phyloP scores from a whole-genome alignment of 2,113 vertebrate genomes.

The Pelecanoides urinatrix region DNA sequence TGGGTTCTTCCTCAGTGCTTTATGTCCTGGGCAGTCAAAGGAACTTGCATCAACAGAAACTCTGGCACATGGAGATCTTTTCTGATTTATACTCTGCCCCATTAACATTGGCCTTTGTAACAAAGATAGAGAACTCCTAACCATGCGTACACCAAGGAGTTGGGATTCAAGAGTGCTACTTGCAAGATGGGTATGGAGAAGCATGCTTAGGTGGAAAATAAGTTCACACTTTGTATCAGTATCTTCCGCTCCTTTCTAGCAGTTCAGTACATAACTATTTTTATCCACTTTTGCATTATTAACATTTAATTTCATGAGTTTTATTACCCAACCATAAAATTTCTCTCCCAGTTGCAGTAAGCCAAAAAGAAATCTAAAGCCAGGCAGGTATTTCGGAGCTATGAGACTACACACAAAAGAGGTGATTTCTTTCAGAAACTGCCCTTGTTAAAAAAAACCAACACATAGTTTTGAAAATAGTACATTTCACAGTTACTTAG shows the following conservation, averaged over 20 bases:
- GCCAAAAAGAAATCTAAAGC: not conserved
- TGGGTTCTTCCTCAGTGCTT: not conserved
- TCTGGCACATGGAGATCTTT: not conserved
- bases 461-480: not conserved
- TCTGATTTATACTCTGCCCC: not conserved
- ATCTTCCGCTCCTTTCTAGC: not conserved
- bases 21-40: not conserved
- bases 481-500: not conserved
- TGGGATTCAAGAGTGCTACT: not conserved
- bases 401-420: not conserved
- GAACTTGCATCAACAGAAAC: not conserved
- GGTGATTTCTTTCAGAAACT: not conserved
- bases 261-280: not conserved
- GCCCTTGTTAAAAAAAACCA: not conserved
- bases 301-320: not conserved
- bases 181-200: not conserved
- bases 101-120: not conserved
- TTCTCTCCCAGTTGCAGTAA: not conserved
- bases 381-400: not conserved
- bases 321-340: not conserved
- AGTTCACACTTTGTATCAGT: not conserved
- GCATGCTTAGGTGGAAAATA: not conserved
- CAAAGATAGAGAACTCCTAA: not conserved
- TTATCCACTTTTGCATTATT: not conserved
- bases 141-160: rapidly evolving